phyloP scores from a whole-genome alignment of 2,113 vertebrate genomes.

The Thoracochromis brauschi region DNA sequence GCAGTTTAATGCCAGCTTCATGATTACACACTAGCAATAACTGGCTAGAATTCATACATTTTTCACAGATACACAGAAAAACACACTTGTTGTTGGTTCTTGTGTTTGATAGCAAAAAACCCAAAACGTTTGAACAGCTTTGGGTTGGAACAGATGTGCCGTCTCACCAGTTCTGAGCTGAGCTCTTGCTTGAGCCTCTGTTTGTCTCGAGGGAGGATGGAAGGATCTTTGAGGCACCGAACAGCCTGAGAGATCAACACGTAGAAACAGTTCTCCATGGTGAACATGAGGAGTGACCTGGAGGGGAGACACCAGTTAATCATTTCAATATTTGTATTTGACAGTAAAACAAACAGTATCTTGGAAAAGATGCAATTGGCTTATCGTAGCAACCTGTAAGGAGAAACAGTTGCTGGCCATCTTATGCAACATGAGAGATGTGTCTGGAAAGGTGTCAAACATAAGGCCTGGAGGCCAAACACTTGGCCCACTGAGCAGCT shows the following conservation, averaged over 20 bases:
- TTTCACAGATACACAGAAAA: not conserved
- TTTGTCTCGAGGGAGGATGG: constrained; percentile 85
- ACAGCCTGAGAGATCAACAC: constrained; percentile 93
- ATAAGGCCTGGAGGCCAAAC: not conserved
- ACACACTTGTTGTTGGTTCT: not conserved
- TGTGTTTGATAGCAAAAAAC: not conserved
- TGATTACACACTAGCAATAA: not conserved
- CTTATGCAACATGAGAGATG: not conserved
- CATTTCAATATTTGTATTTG: not conserved
- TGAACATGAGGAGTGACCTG: constrained; percentile 94
- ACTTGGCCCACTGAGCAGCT: not conserved
- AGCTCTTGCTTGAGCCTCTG: constrained; percentile 98
- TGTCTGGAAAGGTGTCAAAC: not conserved
- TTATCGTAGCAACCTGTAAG: not conserved
- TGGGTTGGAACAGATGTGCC: not conserved
- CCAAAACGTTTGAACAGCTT: not conserved
- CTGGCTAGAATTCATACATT: not conserved
- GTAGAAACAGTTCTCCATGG: constrained; percentile 98
- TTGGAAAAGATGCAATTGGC: not conserved
- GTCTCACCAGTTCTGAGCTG: constrained; percentile 89
- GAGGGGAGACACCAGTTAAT: not conserved
- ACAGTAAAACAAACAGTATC: not conserved
- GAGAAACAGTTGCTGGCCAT: not conserved
- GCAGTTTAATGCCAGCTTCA: not conserved
- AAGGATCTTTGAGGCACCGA: constrained; percentile 85